Evolutionary conservation across 2,113 vertebrate genomes (phyloP).

Genomic region (Grallaria varia): DNA sequence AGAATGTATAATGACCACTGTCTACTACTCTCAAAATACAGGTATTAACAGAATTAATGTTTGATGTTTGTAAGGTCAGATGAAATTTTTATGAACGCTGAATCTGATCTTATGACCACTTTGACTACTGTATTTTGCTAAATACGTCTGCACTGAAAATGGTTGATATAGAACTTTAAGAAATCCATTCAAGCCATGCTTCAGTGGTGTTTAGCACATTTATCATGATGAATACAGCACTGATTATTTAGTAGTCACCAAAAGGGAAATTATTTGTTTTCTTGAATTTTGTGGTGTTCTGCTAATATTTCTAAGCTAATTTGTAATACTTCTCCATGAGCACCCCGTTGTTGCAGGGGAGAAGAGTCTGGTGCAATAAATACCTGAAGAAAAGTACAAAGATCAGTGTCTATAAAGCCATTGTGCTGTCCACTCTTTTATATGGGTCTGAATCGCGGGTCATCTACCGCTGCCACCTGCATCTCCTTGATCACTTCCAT

Average conservation of each 20-base stretch:
- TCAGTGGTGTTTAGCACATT: background rate
- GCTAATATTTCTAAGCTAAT: background rate
- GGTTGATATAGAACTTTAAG: background rate
- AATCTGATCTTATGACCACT: background rate
- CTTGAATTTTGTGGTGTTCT: background rate
- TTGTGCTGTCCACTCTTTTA: too few relatives aligned
- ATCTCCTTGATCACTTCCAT: too few relatives aligned
- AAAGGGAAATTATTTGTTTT: background rate
- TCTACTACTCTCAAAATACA: background rate
- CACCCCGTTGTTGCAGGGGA: too few relatives aligned
- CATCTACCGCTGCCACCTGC: too few relatives aligned
- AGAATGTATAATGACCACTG: background rate
- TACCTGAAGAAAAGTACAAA: too few relatives aligned
- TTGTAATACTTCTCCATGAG: too few relatives aligned
- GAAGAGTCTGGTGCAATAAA: too few relatives aligned
- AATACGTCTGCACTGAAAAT: background rate
- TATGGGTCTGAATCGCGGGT: too few relatives aligned
- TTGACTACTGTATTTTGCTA: background rate
- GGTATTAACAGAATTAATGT: background rate
- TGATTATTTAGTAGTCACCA: background rate
- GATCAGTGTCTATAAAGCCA: too few relatives aligned
- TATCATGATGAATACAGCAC: background rate
- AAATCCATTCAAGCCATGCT: background rate
- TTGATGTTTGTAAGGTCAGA: background rate
- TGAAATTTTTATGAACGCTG: background rate